Evolutionary conservation across 2,888 invertebrate genomes (phyloP).

Genomic region (Odontothrips loti): DNA sequence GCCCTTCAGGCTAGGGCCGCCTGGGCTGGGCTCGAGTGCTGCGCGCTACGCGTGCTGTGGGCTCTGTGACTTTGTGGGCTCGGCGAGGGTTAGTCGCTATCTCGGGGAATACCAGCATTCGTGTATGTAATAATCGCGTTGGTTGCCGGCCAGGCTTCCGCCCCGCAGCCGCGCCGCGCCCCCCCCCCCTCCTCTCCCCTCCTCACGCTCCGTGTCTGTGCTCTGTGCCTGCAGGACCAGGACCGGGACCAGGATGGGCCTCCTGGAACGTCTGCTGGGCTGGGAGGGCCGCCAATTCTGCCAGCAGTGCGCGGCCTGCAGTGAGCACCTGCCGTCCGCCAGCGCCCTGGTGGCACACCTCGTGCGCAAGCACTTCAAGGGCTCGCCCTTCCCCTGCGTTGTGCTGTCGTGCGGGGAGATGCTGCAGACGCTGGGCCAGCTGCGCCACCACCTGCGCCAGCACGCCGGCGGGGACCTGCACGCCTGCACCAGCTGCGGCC

Average conservation of each 20-base stretch:
- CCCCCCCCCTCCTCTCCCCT: too few relatives aligned
- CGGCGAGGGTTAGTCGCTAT: too few relatives aligned
- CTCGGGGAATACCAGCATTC: too few relatives aligned
- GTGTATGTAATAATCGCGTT: too few relatives aligned
- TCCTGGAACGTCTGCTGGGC: not conserved
- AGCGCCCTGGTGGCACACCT: not conserved
- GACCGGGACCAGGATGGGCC: not conserved
- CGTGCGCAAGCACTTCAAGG: not conserved
- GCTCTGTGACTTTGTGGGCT: too few relatives aligned
- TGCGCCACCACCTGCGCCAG: not conserved
- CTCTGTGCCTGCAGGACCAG: not conserved
- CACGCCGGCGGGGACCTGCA: not conserved
- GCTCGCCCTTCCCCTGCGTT: not conserved
- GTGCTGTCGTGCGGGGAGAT: not conserved
- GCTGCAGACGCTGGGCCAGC: not conserved
- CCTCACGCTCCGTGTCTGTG: too few relatives aligned
- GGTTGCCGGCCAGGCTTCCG: too few relatives aligned
- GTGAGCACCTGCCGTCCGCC: not conserved
- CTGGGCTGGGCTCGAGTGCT: too few relatives aligned
- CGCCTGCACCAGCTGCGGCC: not conserved
- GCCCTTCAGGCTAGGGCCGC: too few relatives aligned
- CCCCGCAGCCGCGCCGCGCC: too few relatives aligned
- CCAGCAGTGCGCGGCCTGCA: not conserved
- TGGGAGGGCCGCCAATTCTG: not conserved
- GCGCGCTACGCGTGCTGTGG: too few relatives aligned